Evolutionary conservation across 2,113 vertebrate genomes (phyloP).

Genomic region (Labeo catla): DNA sequence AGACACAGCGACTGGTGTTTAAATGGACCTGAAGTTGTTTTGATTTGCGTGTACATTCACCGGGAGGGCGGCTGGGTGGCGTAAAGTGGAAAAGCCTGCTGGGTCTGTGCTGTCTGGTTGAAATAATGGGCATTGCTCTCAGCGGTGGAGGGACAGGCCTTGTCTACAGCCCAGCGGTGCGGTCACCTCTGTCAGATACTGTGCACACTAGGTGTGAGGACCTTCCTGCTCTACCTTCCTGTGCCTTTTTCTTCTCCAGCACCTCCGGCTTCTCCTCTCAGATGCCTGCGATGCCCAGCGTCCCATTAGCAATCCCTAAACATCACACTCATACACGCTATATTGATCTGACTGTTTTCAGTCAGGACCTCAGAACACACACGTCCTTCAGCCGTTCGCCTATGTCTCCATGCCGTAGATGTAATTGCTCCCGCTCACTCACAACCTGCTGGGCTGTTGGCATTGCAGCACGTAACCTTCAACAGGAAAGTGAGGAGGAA

Average conservation of each 20-base stretch:
- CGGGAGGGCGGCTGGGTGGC: constrained; percentile 44
- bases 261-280: constrained; percentile 8
- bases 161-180: constrained; percentile 44
- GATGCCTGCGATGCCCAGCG: constrained; percentile 5
- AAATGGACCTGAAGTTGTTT: constrained; percentile 48
- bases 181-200: constrained; percentile 32
- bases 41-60: constrained; percentile 36
- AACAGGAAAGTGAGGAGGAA: not conserved
- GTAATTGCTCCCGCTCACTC: not conserved
- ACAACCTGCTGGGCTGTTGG: not conserved
- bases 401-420: not conserved
- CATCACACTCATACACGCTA: constrained; percentile 16
- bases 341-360: constrained; percentile 36
- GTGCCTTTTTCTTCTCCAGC: constrained; percentile 40
- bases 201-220: constrained; percentile 18
- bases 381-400: not conserved
- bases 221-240: constrained; percentile 29
- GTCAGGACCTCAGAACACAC: constrained; percentile 24
- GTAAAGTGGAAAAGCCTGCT: constrained; percentile 67
- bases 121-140: constrained; percentile 63
- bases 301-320: constrained; percentile 50
- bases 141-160: constrained; percentile 42
- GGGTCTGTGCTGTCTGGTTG: constrained; percentile 49
- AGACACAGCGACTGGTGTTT: constrained; percentile 57
- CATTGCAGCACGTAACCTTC: constrained; percentile 6